Percentiles rank a stretch among this genome's conserved stretches.
phyloP scores from a whole-genome alignment of 2,888 invertebrate species.

The Cephus spinipes region DNA sequence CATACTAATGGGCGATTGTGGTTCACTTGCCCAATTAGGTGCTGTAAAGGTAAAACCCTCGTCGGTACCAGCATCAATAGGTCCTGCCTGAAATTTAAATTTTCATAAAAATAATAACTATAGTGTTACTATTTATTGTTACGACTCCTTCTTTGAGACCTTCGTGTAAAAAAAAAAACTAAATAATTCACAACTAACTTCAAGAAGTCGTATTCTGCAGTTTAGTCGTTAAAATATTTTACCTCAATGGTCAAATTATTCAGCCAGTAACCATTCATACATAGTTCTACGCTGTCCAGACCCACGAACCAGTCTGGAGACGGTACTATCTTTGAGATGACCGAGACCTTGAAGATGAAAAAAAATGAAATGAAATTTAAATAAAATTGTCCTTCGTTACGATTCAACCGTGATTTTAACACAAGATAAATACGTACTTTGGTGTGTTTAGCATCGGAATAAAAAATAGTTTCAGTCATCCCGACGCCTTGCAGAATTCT shows the following conservation, averaged over 20 bases:
- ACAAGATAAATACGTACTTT: constrained; percentile 59
- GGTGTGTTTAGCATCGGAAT: constrained; percentile 65
- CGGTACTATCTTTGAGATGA: constrained; percentile 72
- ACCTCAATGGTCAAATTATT: constrained; percentile 70
- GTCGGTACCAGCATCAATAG: constrained; percentile 68
- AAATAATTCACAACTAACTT: too few species aligned
- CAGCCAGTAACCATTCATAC: constrained; percentile 72
- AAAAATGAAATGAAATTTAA: neutral
- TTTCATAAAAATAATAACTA: constrained; percentile 1
- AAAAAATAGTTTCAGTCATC: constrained; percentile 61
- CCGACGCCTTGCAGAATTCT: constrained; percentile 66
- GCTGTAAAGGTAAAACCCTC: constrained; percentile 68
- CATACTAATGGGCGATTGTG: constrained; percentile 60
- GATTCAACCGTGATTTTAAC: neutral
- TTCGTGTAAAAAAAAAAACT: too few species aligned
- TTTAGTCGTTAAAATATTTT: constrained; percentile 39
- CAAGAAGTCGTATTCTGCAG: too few species aligned
- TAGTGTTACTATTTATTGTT: neutral
- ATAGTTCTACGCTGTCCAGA: constrained; percentile 72
- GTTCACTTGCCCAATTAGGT: constrained; percentile 67
- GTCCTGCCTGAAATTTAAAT: constrained; percentile 53
- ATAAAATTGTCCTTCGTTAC: neutral
- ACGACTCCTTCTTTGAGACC: too few species aligned
- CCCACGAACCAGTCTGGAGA: constrained; percentile 79
- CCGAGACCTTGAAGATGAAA: constrained; percentile 69